Evolutionary conservation across 2,888 invertebrate species (phyloP), one percentile per base, ranked within the genome.

Genomic region (Eupithecia dodoneata): DNA sequence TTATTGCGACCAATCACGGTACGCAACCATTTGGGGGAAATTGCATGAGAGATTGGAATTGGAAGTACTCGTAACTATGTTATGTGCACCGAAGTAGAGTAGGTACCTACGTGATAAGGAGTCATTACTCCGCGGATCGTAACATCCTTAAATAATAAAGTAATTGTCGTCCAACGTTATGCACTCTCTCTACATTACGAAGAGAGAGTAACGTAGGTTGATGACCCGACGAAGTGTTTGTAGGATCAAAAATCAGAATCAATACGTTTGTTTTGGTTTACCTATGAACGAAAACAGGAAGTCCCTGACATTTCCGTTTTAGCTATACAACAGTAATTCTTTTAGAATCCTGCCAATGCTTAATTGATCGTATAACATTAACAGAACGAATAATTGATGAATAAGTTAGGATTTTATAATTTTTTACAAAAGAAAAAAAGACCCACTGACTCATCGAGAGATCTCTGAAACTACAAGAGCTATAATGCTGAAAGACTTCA

Each of bases 1-100:
- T 65, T 55, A 71, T 67, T 75, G 65, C 75, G 30, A 73, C 65
- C 74, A 67, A 75, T 73, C 78, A 74, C 73, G 71, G 63, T 74
- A 59, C 18, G 9, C 55, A 18, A 6, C 52, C 52, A 73, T 67
- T 72, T 67, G 45, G 65, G 69, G 67, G 75, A 77, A 78, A 78
- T 73, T 73, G 75, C 45, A 4, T 55, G 63, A 63, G 30, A 30
- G 65, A 71, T 71, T 55, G 15, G 41, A 65, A 30, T 30, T 30
- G 63, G 10, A 52, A 15, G 2, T 9, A 59, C 4, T 30, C 30
- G 2, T 47, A 10, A 47, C 15, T 55, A 55, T 18, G 55, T 59
- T 52, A 59, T 7, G 55, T 18, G 55, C 7, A 18, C 7, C 55
- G 55, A 55, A n/a, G 55, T 18, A 59, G 55, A 52, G 55, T 10